Evolutionary conservation across 1,140 invertebrate genomes (phyloP).

Genomic region (Trissolcus basalis): DNA sequence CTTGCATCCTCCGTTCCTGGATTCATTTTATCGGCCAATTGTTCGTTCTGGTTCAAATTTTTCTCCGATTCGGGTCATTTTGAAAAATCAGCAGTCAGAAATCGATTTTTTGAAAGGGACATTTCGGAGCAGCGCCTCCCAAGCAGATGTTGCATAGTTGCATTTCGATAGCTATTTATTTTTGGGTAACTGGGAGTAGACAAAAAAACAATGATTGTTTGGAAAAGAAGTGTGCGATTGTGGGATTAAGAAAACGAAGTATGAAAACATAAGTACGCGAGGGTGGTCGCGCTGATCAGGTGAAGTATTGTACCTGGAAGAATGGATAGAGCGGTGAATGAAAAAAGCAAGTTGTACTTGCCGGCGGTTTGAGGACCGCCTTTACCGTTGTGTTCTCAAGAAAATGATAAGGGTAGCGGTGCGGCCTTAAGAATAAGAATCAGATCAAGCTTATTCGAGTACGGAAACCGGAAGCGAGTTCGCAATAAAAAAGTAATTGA

Average conservation of each 20-base stretch:
- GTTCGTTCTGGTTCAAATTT: too few relatives aligned
- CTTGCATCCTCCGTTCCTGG: too few relatives aligned
- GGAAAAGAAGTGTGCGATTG: background rate
- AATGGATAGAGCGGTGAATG: conserved; percentile 66
- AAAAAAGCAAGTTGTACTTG: conserved; percentile 67
- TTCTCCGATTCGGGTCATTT: too few relatives aligned
- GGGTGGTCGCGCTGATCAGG: conserved; percentile 67
- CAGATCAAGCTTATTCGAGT: conserved; percentile 3
- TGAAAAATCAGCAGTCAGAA: too few relatives aligned
- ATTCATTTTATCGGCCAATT: too few relatives aligned
- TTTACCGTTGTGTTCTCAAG: conserved; percentile 16
- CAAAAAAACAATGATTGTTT: background rate
- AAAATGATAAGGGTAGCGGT: conserved; percentile 18
- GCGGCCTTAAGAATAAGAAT: conserved; percentile 10
- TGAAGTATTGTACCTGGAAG: conserved; percentile 68
- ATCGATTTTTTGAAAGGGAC: too few relatives aligned
- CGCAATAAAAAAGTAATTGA: background rate
- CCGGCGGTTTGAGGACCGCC: conserved; percentile 47
- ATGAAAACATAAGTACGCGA: conserved; percentile 68
- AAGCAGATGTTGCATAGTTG: too few relatives aligned
- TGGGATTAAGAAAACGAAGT: conserved; percentile 18
- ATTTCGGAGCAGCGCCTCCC: too few relatives aligned
- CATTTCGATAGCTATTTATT: too few relatives aligned
- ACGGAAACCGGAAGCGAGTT: background rate
- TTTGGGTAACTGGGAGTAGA: too few relatives aligned